Conservation (phyloP, 2,888 invertebrate genomes). For the Drosophila siamana region DNA sequence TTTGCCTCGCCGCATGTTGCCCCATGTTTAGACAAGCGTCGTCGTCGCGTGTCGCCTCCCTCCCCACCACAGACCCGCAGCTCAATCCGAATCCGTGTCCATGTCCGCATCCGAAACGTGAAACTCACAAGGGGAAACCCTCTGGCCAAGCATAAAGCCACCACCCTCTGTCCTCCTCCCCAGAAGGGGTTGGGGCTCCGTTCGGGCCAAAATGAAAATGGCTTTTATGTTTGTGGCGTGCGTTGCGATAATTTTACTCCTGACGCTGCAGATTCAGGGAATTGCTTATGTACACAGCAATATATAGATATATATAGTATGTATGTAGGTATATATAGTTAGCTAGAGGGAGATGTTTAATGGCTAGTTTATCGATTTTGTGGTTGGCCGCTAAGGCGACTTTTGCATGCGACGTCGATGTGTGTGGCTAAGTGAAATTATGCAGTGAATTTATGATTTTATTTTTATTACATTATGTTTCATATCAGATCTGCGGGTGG, state of each 20-base stretch:
- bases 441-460: conserved; percentile 70
- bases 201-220: conserved; percentile 75
- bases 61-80: conserved; percentile 13
- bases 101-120: not conserved
- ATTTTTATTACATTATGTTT: conserved; percentile 60
- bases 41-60: conserved; percentile 31
- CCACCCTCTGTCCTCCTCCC: not conserved
- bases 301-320: conserved; percentile 4
- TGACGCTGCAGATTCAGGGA: conserved; percentile 58
- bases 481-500: conserved; percentile 27
- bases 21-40: not conserved
- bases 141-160: conserved; percentile 20
- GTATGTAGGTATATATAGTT: conserved; percentile 14
- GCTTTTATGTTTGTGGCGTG: conserved; percentile 77
- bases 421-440: conserved; percentile 24
- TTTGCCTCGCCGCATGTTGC: conserved; percentile 46
- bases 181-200: conserved; percentile 22
- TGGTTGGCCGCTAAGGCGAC: not conserved
- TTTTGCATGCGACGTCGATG: conserved; percentile 12
- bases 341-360: conserved; percentile 50
- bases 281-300: conserved; percentile 51
- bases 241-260: conserved; percentile 71
- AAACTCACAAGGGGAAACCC: conserved; percentile 20
- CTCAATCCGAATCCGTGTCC: conserved; percentile 17
- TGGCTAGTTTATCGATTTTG: conserved; percentile 69